phyloP scores from a whole-genome alignment of 2,888 invertebrate genomes.

The Leptogaster cylindrica region DNA sequence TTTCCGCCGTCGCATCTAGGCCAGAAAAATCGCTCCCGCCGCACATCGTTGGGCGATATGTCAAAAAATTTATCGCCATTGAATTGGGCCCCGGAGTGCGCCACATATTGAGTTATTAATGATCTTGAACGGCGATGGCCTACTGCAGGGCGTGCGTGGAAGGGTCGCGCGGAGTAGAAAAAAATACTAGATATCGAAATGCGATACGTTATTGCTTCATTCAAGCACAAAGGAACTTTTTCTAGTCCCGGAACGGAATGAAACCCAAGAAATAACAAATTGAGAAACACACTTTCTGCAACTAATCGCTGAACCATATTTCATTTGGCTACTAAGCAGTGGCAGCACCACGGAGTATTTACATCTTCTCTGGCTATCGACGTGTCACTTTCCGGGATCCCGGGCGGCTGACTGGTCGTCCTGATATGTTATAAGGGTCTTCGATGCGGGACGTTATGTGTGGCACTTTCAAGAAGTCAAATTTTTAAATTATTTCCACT shows the following conservation, averaged over 20 bases:
- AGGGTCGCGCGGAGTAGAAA: conserved; percentile 22
- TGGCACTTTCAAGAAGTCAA: conserved; percentile 20
- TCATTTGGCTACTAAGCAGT: neutral
- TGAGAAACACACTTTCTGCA: conserved; percentile 32
- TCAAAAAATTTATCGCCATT: conserved; percentile 45
- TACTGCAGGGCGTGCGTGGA: conserved; percentile 21
- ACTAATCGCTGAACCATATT: conserved; percentile 30
- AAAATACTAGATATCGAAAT: conserved; percentile 6
- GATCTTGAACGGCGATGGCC: conserved; percentile 20
- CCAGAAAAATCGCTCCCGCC: conserved; percentile 29
- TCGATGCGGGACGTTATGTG: conserved; percentile 29
- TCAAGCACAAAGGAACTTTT: conserved; percentile 8
- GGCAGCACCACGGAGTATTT: conserved; percentile 15
- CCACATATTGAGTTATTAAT: conserved; percentile 35
- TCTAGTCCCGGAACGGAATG: conserved; percentile 8
- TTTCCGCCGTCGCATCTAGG: conserved; percentile 12
- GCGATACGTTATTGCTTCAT: conserved; percentile 15
- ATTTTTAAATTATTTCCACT: conserved; percentile 18
- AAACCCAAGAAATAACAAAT: neutral
- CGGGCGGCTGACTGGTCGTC: conserved; percentile 20
- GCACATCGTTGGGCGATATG: conserved; percentile 39
- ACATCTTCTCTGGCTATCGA: conserved; percentile 19
- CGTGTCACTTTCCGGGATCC: conserved; percentile 4
- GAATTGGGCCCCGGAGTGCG: conserved; percentile 30
- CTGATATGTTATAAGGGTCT: conserved; percentile 18